Conservation (phyloP, 2,113 vertebrate genomes). For the Rissa tridactyla region DNA sequence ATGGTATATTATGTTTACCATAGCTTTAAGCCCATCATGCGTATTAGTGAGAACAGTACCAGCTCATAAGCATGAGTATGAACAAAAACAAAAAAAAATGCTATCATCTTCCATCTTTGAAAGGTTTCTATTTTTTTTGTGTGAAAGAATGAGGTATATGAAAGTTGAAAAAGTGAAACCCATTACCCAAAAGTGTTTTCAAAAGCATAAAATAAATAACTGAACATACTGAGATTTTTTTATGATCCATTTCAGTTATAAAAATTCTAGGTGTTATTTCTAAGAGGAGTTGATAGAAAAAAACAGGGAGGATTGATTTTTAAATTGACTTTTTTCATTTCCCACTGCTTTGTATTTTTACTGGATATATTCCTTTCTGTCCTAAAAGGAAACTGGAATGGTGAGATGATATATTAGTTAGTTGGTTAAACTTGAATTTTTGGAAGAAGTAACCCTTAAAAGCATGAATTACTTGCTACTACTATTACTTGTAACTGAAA, state of each 20-base stretch:
- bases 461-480: not conserved
- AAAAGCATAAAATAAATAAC: slow-evolving; percentile 41
- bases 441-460: not conserved
- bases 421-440: not conserved
- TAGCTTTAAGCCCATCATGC: not conserved
- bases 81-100: not conserved
- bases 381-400: not conserved
- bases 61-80: not conserved
- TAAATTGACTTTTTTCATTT: slow-evolving; percentile 36
- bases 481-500: not conserved
- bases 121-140: not conserved
- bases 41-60: not conserved
- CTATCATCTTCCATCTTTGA: not conserved
- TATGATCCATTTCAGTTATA: slow-evolving; percentile 3
- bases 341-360: not conserved
- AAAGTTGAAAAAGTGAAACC: slow-evolving; percentile 4
- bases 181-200: slow-evolving; percentile 1
- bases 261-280: not conserved
- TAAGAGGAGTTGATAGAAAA: not conserved
- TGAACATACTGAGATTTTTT: not conserved
- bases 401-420: not conserved
- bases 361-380: not conserved
- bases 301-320: slow-evolving; percentile 20
- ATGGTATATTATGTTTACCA: not conserved
- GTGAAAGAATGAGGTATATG: not conserved